These are phyloP conservation scores for Palythoa grandiflora DNA, from an alignment of 92 coral and sea anemone species.

Conservation along the genomic window DNA sequence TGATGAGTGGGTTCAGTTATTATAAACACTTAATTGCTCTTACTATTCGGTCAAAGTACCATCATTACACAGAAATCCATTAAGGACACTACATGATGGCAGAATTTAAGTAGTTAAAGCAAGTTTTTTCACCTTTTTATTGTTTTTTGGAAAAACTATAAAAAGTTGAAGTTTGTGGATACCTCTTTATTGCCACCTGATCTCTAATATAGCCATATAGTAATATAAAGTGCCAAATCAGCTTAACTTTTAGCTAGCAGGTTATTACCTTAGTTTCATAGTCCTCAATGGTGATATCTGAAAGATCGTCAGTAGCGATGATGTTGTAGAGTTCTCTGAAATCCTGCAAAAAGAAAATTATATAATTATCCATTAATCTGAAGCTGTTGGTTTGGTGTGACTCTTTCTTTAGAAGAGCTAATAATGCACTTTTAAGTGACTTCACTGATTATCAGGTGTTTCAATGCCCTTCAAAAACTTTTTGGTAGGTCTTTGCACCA, in stretches of 20 bases:
- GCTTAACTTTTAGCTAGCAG: too few relatives aligned
- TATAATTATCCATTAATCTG: not conserved
- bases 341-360: not conserved
- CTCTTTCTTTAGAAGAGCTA: not conserved
- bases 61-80: not conserved
- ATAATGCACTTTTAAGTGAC: not conserved
- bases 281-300: not conserved
- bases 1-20: not conserved
- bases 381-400: not conserved
- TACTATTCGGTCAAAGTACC: not conserved
- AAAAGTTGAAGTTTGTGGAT: not conserved
- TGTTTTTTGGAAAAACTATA: not conserved
- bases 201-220: not conserved
- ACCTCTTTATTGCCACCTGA: not conserved
- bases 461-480: not conserved
- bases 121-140: not conserved
- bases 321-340: not conserved
- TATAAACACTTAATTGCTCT: not conserved
- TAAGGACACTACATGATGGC: not conserved
- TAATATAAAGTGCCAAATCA: not conserved
- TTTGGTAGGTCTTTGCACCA: not conserved
- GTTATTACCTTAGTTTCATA: not conserved
- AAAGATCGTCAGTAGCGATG: not conserved
- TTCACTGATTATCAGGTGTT: not conserved
- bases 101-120: not conserved